Evolutionary conservation across 1,140 invertebrate species (phyloP).

Genomic region (Dendrolimus punctatus): DNA sequence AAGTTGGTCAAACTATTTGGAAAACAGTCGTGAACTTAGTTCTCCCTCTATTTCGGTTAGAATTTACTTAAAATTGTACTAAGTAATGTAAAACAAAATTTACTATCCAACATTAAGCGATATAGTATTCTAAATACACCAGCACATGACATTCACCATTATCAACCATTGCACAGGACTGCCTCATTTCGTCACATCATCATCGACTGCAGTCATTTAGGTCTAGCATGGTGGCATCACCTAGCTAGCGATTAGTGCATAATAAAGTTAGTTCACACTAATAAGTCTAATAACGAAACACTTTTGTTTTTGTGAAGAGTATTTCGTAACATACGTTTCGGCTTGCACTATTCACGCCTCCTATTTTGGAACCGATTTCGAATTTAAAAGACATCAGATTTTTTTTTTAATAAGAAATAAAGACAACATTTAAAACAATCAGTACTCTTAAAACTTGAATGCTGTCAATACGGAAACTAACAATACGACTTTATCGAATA

Average conservation of each 20-base stretch:
- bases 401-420: not conserved
- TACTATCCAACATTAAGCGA: too few species aligned
- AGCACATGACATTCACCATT: conserved; percentile 56
- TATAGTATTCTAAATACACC: conserved; percentile 13
- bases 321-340: conserved; percentile 8
- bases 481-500: too few species aligned
- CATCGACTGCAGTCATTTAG: conserved; percentile 55
- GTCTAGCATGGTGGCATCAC: conserved; percentile 61
- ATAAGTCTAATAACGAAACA: conserved; percentile 6
- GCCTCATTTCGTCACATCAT: conserved; percentile 56
- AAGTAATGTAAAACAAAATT: too few species aligned
- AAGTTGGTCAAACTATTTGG: too few species aligned
- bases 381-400: conserved; percentile 9
- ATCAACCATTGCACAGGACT: conserved; percentile 63
- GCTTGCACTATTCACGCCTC: conserved; percentile 33
- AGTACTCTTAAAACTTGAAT: not conserved
- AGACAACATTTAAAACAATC: not conserved
- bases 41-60: too few species aligned
- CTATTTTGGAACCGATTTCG: conserved; percentile 38
- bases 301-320: too few species aligned
- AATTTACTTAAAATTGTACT: too few species aligned
- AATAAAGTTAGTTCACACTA: conserved; percentile 17
- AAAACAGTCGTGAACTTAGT: too few species aligned
- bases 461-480: too few species aligned
- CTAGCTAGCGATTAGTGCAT: conserved; percentile 61